A percentile compares a stretch with the other conserved stretches of the same genome.
phyloP scores from a whole-genome alignment of 2,888 invertebrate species.

The Drosophila mettleri region DNA sequence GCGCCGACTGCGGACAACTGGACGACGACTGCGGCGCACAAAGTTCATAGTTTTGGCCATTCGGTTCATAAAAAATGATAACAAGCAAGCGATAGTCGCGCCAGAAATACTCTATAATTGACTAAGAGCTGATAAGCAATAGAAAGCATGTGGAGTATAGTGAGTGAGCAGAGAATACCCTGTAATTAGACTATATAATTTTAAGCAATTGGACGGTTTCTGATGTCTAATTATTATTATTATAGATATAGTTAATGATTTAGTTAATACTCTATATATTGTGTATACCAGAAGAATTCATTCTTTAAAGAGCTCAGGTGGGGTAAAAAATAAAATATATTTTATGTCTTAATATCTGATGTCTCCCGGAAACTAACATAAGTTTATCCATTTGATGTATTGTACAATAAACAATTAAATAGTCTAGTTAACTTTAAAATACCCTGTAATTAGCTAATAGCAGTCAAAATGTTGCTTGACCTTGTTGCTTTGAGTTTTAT shows the following conservation, averaged over 20 bases:
- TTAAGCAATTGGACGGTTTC: no score
- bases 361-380: no score
- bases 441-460: no score
- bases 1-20: neutral
- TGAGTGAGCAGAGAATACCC: neutral
- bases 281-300: no score
- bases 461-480: no score
- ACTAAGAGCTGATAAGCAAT: neutral
- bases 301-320: no score
- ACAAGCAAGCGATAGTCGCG: neutral
- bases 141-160: neutral
- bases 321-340: neutral
- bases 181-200: no score
- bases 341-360: neutral
- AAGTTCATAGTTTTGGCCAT: slow-evolving; percentile 20
- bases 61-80: slow-evolving; percentile 9
- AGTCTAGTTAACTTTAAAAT: no score
- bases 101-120: neutral
- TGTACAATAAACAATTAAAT: no score
- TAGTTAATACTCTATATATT: neutral
- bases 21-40: neutral
- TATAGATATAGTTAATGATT: neutral
- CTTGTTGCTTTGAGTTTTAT: no score
- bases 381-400: no score
- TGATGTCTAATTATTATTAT: no score